These are phyloP conservation scores for Oncorhynchus keta DNA, from an alignment of 2,113 vertebrate species.

Conservation along the genomic window DNA sequence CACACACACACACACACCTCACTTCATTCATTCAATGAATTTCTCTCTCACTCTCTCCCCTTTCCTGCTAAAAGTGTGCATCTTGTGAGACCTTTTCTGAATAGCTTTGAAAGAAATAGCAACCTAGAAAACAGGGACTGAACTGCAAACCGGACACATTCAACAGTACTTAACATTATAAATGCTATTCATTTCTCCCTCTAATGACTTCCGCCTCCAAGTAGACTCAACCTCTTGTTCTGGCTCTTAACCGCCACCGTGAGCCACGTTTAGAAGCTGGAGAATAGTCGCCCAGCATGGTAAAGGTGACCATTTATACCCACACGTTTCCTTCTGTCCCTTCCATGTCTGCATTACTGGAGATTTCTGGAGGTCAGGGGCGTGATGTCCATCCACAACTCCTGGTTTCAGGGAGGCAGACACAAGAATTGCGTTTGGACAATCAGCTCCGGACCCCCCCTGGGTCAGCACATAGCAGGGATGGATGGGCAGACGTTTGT, in stretches of 20 bases:
- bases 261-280: no score
- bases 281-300: no score
- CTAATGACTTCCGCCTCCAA: background rate
- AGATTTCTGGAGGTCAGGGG: constrained; percentile 64
- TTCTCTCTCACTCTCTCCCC: constrained; percentile 66
- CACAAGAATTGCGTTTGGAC: constrained; percentile 85
- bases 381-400: constrained; percentile 81
- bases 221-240: background rate
- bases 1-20: constrained; percentile 24
- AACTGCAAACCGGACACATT: constrained; percentile 60
- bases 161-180: constrained; percentile 54
- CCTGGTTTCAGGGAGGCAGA: constrained; percentile 73
- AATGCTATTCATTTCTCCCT: constrained; percentile 41
- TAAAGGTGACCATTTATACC: background rate
- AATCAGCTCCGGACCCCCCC: constrained; percentile 80
- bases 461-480: background rate
- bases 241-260: background rate
- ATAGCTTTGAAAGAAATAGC: constrained; percentile 1
- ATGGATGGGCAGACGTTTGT: constrained; percentile 9
- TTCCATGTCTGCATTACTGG: background rate
- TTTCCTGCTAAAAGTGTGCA: constrained; percentile 52
- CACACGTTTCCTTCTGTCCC: constrained; percentile 19
- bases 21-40: constrained; percentile 23
- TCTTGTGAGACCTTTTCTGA: constrained; percentile 42
- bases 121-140: constrained; percentile 17